phyloP scores from a whole-genome alignment of 2,888 invertebrate species.

The Tetramorium bicarinatum region DNA sequence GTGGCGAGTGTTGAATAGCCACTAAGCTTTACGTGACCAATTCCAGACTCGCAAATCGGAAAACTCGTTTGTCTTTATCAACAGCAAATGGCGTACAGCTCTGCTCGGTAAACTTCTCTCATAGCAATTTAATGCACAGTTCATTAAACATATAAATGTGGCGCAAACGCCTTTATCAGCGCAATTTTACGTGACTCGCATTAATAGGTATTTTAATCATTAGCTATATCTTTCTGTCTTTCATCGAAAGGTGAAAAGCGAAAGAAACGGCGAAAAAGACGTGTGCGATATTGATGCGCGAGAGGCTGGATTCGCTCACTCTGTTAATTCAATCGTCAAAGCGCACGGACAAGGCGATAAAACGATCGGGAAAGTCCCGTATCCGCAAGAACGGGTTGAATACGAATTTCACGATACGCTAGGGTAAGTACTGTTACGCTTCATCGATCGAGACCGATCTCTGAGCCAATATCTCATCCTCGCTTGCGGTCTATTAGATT shows the following conservation, averaged over 20 bases:
- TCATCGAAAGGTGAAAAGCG: constrained; percentile 22
- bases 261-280: constrained; percentile 2
- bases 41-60: constrained; percentile 57
- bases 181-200: background rate
- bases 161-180: constrained; percentile 27
- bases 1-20: constrained; percentile 41
- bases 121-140: constrained; percentile 19
- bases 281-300: background rate
- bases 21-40: constrained; percentile 30
- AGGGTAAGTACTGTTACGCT: constrained; percentile 65
- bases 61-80: constrained; percentile 76
- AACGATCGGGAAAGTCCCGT: constrained; percentile 16
- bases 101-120: constrained; percentile 30
- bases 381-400: constrained; percentile 36
- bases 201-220: constrained; percentile 17
- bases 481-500: constrained; percentile 83
- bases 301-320: constrained; percentile 15
- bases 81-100: constrained; percentile 53
- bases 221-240: background rate
- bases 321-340: constrained; percentile 74
- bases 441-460: constrained; percentile 74
- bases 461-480: constrained; percentile 82
- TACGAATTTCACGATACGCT: constrained; percentile 62
- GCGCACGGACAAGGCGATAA: constrained; percentile 51
- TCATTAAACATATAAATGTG: constrained; percentile 52